Evolutionary conservation across 2,888 invertebrate species (phyloP).

Genomic region (Eristalis intricaria): DNA sequence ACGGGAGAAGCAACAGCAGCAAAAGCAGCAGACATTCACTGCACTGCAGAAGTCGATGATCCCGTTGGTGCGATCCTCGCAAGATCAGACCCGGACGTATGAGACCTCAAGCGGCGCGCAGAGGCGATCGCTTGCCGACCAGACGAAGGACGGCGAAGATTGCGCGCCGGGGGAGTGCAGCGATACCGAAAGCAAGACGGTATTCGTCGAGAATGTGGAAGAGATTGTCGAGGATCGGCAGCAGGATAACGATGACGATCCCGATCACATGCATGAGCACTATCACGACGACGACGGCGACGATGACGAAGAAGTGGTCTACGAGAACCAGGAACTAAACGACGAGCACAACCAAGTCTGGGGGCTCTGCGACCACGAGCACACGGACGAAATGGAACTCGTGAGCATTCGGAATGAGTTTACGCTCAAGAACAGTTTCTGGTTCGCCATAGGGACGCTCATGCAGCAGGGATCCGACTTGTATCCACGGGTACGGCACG

Average conservation of each 20-base stretch:
- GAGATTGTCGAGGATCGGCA: conserved; percentile 22
- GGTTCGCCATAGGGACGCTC: conserved; percentile 97
- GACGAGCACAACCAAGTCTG: conserved; percentile 23
- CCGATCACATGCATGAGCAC: background rate
- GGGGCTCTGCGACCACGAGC: conserved; percentile 60
- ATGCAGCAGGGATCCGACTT: conserved; percentile 96
- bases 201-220: conserved; percentile 41
- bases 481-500: conserved; percentile 90
- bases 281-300: background rate
- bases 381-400: conserved; percentile 75
- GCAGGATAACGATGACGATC: conserved; percentile 6
- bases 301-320: background rate
- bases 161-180: conserved; percentile 22
- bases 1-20: conserved; percentile 68
- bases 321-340: conserved; percentile 12
- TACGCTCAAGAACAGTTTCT: conserved; percentile 93
- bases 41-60: conserved; percentile 20
- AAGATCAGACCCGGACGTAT: background rate
- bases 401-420: conserved; percentile 88
- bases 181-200: conserved; percentile 59
- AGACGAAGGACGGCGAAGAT: background rate
- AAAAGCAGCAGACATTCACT: conserved; percentile 14
- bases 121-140: background rate
- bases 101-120: background rate
- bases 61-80: conserved; percentile 16